Evolutionary conservation across 1,140 invertebrate genomes (phyloP).

Genomic region (Dinoponera quadriceps): DNA sequence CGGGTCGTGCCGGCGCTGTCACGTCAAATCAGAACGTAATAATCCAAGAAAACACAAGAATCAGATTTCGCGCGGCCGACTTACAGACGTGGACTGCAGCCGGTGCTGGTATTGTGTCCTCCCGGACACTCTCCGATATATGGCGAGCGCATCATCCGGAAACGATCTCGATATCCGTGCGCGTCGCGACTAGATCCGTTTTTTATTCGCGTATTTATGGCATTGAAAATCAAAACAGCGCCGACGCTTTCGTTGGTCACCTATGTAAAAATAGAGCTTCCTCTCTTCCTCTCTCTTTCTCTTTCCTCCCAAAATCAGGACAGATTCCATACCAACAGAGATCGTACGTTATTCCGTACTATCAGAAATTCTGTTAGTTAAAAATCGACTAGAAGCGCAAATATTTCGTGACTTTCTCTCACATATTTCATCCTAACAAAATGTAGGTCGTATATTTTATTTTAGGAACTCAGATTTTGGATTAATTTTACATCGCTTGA

Average conservation of each 20-base stretch:
- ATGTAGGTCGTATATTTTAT: no score
- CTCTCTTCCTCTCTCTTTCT: no score
- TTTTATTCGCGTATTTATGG: neutral
- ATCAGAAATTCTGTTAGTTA: no score
- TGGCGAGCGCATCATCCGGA: neutral
- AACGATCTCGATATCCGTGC: neutral
- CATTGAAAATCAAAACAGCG: neutral
- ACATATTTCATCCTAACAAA: no score
- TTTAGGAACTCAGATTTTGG: no score
- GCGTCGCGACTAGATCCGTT: neutral
- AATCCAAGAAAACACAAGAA: neutral
- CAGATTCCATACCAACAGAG: no score
- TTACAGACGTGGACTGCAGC: neutral
- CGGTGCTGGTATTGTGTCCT: neutral
- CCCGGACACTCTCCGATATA: no score
- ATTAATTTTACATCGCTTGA: no score
- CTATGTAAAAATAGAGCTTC: neutral
- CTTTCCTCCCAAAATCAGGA: no score
- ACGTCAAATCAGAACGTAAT: neutral
- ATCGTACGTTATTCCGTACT: no score
- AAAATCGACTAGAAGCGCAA: no score
- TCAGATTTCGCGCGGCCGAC: neutral
- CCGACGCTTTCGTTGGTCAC: neutral
- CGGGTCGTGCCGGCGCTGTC: neutral
- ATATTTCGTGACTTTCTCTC: no score